Conservation (phyloP, 2,888 invertebrate species). For the Polydrusus tereticollis region DNA sequence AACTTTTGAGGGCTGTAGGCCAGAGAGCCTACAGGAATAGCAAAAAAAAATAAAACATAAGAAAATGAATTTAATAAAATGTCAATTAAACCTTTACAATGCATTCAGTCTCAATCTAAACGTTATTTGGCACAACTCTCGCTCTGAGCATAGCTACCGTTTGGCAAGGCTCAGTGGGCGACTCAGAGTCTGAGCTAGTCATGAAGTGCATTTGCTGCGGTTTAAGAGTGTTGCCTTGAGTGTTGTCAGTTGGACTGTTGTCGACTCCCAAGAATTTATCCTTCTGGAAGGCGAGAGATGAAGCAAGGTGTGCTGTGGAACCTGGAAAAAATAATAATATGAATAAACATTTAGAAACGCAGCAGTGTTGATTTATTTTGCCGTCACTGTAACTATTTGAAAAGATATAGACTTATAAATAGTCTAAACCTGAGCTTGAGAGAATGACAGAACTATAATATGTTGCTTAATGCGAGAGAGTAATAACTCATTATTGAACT, state of each 20-base stretch:
- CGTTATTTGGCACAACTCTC: conserved; percentile 65
- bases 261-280: conserved; percentile 25
- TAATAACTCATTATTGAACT: no score
- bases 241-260: conserved; percentile 26
- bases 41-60: background rate
- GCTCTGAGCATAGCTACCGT: conserved; percentile 65
- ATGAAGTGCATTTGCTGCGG: conserved; percentile 58
- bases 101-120: conserved; percentile 39
- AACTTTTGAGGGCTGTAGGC: no score
- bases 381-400: no score
- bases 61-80: conserved; percentile 13
- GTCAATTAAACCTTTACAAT: background rate
- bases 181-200: conserved; percentile 70
- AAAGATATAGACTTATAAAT: no score
- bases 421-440: no score
- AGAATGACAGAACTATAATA: no score
- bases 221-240: conserved; percentile 47
- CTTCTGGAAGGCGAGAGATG: conserved; percentile 5
- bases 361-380: no score
- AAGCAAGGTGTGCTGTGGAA: conserved; percentile 9
- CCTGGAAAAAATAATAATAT: background rate
- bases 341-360: no score
- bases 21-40: background rate
- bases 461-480: no score
- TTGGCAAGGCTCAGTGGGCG: conserved; percentile 70